Conservation (phyloP, 2,888 invertebrate species). For the Apamea monoglypha region DNA sequence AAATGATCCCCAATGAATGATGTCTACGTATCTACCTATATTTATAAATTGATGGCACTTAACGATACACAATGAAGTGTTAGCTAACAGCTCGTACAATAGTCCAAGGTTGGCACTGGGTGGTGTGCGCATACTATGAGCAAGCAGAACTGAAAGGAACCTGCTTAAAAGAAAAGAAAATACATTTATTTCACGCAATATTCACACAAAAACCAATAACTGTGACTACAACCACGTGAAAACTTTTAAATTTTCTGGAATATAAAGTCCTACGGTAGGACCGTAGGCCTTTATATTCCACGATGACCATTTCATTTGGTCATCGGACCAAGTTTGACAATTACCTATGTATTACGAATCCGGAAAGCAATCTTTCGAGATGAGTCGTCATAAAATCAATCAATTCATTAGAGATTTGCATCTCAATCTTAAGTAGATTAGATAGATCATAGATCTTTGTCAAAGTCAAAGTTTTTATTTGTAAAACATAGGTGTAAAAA, state of each 20-base stretch:
- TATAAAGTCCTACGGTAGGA: background rate
- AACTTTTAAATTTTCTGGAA: background rate
- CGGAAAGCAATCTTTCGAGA: too few species aligned
- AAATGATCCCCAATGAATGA: conserved; percentile 7
- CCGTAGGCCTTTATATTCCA: too few species aligned
- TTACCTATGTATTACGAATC: too few species aligned
- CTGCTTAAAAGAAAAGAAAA: background rate
- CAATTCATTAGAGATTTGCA: background rate
- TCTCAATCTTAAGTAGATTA: too few species aligned
- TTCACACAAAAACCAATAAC: too few species aligned
- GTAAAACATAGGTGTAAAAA: too few species aligned
- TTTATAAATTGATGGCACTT: conserved; percentile 33
- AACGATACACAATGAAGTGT: conserved; percentile 31
- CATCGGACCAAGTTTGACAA: too few species aligned
- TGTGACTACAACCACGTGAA: background rate
- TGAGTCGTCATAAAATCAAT: background rate
- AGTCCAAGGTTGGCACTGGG: conserved; percentile 2
- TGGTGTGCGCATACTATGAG: background rate
- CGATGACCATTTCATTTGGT: too few species aligned
- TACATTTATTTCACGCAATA: too few species aligned
- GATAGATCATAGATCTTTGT: too few species aligned
- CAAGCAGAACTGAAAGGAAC: background rate
- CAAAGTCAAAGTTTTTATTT: too few species aligned
- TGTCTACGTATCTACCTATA: background rate
- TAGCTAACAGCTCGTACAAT: background rate